phyloP scores from a whole-genome alignment of 37 sponge, comb jelly and placozoan genomes.

The Cladorhizidae sp. region DNA sequence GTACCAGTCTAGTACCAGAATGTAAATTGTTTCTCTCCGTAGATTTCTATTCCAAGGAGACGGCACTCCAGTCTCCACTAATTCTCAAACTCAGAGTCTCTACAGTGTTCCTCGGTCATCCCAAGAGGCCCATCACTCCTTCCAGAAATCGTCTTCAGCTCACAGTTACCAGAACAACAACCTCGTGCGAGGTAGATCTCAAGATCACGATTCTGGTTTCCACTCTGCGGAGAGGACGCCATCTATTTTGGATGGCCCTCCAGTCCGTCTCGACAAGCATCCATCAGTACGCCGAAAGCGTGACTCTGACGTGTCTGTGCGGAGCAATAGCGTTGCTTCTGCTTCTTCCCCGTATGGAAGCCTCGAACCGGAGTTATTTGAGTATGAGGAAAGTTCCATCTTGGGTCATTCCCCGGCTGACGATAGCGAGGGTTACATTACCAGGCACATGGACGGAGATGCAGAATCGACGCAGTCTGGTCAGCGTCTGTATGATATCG shows the following conservation, averaged over 20 bases:
- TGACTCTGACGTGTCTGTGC: neutral
- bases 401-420: neutral
- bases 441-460: slow-evolving; percentile 28
- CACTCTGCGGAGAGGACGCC: slow-evolving; percentile 25
- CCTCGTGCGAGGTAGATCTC: neutral
- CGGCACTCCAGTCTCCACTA: slow-evolving; percentile 37
- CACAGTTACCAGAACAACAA: neutral
- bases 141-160: neutral
- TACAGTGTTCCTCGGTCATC: slow-evolving; percentile 26
- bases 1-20: neutral
- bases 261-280: slow-evolving; percentile 39
- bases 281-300: slow-evolving; percentile 4
- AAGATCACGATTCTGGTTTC: slow-evolving; percentile 30
- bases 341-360: neutral
- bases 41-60: slow-evolving; percentile 62
- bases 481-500: neutral
- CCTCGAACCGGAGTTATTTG: neutral
- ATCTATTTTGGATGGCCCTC: slow-evolving; percentile 23
- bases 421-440: neutral
- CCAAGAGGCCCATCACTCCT: slow-evolving; percentile 13
- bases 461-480: neutral
- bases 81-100: neutral
- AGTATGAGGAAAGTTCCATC: neutral
- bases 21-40: neutral
- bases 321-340: neutral